Conservation (phyloP, 1,140 invertebrate species). For the Liolophura sinensis region DNA sequence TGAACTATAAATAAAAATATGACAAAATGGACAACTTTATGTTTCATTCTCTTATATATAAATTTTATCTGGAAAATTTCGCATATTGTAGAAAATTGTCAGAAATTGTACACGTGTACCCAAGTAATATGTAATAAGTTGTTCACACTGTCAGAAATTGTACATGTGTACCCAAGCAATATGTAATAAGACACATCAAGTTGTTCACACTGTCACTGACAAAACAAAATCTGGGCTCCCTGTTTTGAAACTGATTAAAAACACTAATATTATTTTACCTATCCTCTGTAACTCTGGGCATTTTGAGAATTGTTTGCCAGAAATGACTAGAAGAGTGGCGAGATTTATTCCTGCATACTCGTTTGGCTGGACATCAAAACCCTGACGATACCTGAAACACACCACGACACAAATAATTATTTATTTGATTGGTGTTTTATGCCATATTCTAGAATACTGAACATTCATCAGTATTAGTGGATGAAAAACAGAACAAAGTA, state of each 20-base stretch:
- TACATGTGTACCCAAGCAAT: not conserved
- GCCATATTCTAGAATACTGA: too few species aligned
- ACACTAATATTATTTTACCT: constrained; percentile 31
- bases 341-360: constrained; percentile 99
- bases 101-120: not conserved
- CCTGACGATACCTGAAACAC: constrained; percentile 80
- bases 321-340: constrained; percentile 96
- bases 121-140: not conserved
- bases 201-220: not conserved
- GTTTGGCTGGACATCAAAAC: constrained; percentile 96
- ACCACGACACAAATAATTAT: not conserved
- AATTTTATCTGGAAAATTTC: too few species aligned
- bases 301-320: constrained; percentile 86
- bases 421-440: too few species aligned
- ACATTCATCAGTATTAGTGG: not conserved
- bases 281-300: constrained; percentile 52
- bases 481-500: too few species aligned
- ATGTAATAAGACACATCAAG: not conserved
- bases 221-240: too few species aligned
- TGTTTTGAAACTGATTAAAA: not conserved
- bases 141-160: too few species aligned
- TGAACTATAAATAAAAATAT: too few species aligned
- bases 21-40: too few species aligned
- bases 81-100: too few species aligned
- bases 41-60: too few species aligned